Evolutionary conservation across 2,888 invertebrate species (phyloP).

Genomic region (Dynastes maya): DNA sequence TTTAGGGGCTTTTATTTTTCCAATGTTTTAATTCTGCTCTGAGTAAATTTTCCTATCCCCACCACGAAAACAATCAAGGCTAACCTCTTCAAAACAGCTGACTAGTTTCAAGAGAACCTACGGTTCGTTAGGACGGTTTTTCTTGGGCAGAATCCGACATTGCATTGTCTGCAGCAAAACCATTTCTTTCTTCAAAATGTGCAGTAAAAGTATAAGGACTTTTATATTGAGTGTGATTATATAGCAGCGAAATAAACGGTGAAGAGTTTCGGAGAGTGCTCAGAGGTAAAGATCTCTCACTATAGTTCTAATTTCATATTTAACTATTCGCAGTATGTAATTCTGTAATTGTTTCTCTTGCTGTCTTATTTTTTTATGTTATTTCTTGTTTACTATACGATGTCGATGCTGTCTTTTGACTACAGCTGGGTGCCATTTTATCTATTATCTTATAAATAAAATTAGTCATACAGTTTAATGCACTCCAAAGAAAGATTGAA

Average conservation of each 20-base stretch:
- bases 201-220: constrained; percentile 57
- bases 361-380: constrained; percentile 23
- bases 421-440: constrained; percentile 60
- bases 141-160: constrained; percentile 40
- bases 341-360: constrained; percentile 14
- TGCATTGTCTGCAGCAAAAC: constrained; percentile 58
- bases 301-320: constrained; percentile 14
- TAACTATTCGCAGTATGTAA: not conserved
- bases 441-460: constrained; percentile 59
- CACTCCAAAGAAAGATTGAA: constrained; percentile 32
- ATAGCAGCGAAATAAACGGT: constrained; percentile 58
- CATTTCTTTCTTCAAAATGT: constrained; percentile 58
- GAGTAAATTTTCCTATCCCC: constrained; percentile 34
- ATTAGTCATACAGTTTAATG: constrained; percentile 48
- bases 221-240: constrained; percentile 59
- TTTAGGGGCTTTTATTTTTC: not conserved
- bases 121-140: constrained; percentile 57
- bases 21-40: constrained; percentile 5
- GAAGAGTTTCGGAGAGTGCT: constrained; percentile 52
- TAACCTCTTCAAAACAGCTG: constrained; percentile 59
- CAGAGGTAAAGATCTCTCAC: constrained; percentile 54
- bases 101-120: constrained; percentile 61
- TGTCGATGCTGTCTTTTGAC: constrained; percentile 41
- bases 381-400: constrained; percentile 20
- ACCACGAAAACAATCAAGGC: constrained; percentile 51